Evolutionary conservation across 2,888 invertebrate genomes (phyloP).

Genomic region (Lasioglossum villosulum): DNA sequence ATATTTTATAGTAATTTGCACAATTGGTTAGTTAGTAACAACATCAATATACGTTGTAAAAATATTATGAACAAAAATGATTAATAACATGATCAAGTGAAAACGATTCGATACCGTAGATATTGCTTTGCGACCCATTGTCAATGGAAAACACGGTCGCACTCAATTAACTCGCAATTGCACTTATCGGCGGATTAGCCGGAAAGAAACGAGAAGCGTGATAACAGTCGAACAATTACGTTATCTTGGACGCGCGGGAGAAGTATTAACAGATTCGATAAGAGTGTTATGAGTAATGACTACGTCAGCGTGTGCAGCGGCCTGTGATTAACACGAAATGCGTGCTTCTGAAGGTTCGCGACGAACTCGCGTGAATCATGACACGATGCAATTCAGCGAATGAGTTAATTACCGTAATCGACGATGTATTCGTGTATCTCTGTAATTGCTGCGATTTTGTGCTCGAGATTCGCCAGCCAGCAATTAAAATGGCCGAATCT

Average conservation of each 20-base stretch:
- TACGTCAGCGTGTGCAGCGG: neutral
- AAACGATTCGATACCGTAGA: neutral
- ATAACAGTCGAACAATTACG: conserved; percentile 1
- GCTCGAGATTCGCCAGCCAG: neutral
- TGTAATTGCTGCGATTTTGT: conserved; percentile 10
- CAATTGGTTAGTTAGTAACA: no score
- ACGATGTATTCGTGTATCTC: conserved; percentile 50
- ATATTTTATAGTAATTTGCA: no score
- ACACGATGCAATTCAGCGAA: conserved; percentile 33
- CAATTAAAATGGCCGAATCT: neutral
- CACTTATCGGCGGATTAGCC: conserved; percentile 23
- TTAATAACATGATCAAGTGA: no score
- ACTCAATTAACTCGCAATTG: neutral
- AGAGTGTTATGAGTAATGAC: conserved; percentile 14
- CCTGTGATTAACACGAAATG: conserved; percentile 19
- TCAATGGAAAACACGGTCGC: neutral
- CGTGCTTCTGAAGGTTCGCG: neutral
- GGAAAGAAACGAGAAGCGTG: neutral
- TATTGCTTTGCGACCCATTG: neutral
- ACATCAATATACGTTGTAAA: no score
- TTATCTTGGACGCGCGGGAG: neutral
- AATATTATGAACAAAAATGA: no score
- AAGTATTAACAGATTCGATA: conserved; percentile 9
- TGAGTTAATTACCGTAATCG: conserved; percentile 54
- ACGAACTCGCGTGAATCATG: conserved; percentile 2